A percentile compares a stretch with the other conserved stretches of the same genome.
Conservation (phyloP, 2,113 vertebrate species). For the pig (Sus scrofa) region T2T-Sscrofa CM000813.6:27482501-27483000, state of each 20-base stretch:
- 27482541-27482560: neutral
- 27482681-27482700: neutral
- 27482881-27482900: neutral
- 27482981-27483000: neutral
- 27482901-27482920: neutral
- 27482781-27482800: neutral
- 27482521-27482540: neutral
- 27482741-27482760: neutral
- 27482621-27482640: neutral
- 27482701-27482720: neutral
- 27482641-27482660: neutral
- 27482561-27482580: slow-evolving; percentile 18
- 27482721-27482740: neutral
- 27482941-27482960: neutral
- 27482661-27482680: neutral
- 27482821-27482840: neutral
- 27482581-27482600: neutral
- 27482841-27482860: neutral
- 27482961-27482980: neutral
- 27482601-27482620: neutral
- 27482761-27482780: neutral
- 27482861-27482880: neutral
- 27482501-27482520: neutral
- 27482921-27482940: neutral
- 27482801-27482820: neutral